Base-by-base conservation (phyloP, 2,888 invertebrate species). In the Epistrophe grossulariae region DNA sequence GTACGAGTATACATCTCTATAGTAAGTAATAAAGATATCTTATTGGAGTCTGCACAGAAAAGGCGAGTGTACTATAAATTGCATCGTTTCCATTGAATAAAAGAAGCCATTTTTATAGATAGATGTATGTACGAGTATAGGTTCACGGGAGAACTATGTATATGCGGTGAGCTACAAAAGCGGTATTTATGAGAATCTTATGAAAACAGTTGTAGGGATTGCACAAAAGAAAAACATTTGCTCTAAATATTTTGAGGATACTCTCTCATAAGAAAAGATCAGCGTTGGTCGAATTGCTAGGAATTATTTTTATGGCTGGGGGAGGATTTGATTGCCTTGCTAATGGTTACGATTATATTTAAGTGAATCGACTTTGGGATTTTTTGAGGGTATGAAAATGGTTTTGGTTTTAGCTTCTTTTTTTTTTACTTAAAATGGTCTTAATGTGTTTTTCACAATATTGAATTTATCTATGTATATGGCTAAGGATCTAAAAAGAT, bases 1-100 rank as follows among this genome's bases (percentile, higher is more conserved):
- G 17, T 50, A 17, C 5, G 9, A 2, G 50, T 50, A 50, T 19
- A 17, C 19, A 1, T 50, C 2, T 50, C 11, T 9, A 45, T 64
- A n/a, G 1, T 15, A 31, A 13, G 43, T 10, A 66, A 48, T 66
- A 43, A 31, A 55, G 55, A 52, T 28, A 28, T 43, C 52, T 55
- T 28, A n/a, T 15, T 1, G n/a, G 17, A 28, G 24, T 70, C 55
- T 35, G 43, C 31, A 38, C 10, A 38, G 28, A 28, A 50, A 31
- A 35, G 52, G 24, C 28, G 48, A 48, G 64, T 78, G 62, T 81
- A 74, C 70, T 82, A 82, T 73, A 82, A 73, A 79, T 71, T 78
- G 80, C 84, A 84, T 52, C 50, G 76, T 57, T 62, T 66, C 59
- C 70, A 38, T 64, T 78, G 64, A 85, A 70, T 82, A 55, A n/a